Evolutionary conservation across 2,797 vertebrate genomes (phyloP).

Genomic region (Oryzias sinensis): DNA sequence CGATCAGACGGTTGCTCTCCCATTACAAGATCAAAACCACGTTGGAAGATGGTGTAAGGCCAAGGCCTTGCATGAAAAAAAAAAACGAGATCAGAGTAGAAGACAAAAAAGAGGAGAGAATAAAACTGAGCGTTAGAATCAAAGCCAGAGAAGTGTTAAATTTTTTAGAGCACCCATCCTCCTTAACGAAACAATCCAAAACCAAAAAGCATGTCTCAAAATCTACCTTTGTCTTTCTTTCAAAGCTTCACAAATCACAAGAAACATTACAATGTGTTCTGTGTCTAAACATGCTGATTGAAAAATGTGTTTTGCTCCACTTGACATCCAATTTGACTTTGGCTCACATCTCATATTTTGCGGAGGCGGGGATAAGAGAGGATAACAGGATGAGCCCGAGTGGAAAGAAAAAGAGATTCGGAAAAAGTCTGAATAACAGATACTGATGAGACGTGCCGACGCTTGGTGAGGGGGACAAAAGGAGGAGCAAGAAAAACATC

Average conservation of each 20-base stretch:
- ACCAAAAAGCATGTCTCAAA: slow-evolving; percentile 25
- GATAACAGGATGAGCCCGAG: slow-evolving; percentile 43
- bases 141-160: slow-evolving; percentile 41
- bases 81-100: slow-evolving; percentile 49
- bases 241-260: slow-evolving; percentile 30
- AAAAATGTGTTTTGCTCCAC: slow-evolving; percentile 47
- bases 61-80: slow-evolving; percentile 83
- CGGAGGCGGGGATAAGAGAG: slow-evolving; percentile 36
- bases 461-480: slow-evolving; percentile 17
- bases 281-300: slow-evolving; percentile 60
- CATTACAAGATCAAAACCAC: slow-evolving; percentile 97
- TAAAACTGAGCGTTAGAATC: slow-evolving; percentile 54
- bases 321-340: slow-evolving; percentile 51
- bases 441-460: slow-evolving; percentile 1
- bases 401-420: slow-evolving; percentile 16
- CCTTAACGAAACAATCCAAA: slow-evolving; percentile 39
- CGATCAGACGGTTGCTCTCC: slow-evolving; percentile 98
- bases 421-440: slow-evolving; percentile 14
- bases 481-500: slow-evolving; percentile 16
- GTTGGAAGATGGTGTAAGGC: slow-evolving; percentile 99
- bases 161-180: slow-evolving; percentile 40
- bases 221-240: slow-evolving; percentile 34
- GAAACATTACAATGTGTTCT: slow-evolving; percentile 24
- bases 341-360: slow-evolving; percentile 49
- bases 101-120: slow-evolving; percentile 41